Base-by-base conservation (phyloP, 1,140 invertebrate genomes). In the Ostrea edulis region DNA sequence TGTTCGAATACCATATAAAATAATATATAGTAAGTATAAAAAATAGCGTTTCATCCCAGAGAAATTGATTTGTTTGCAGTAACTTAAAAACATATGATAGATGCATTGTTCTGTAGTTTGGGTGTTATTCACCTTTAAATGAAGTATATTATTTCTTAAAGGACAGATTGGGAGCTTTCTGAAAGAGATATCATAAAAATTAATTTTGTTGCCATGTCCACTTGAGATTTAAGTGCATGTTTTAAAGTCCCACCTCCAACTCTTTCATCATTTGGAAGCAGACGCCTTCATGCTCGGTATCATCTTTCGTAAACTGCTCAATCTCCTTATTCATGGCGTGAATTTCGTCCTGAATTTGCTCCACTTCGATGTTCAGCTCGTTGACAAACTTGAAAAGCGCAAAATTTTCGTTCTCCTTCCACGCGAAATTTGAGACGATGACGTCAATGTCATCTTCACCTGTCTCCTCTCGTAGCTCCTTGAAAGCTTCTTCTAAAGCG, bases 371-470 rank as follows among this genome's bases (percentile, higher is more conserved):
- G 92, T 97, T 98, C 14, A 98, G 95, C 93, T 98, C 97, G 92
- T 98, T 98, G 2, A 98, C 97, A 92, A 98, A 98, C 94, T 97
- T 98, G 93, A 98, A 98, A 0, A 98, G 95, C 0, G 97, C 97
- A 94, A 98, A 98, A 95, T 98, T 98, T 92, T 98, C 97, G 92
- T 98, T 97, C 92, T 98, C 97, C 91, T 97, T 97, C 58, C 97
- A 96, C 11, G 97, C 96, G 94, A 97, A 98, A 90, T 97, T 96
- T 8, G 96, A 96, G 8, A 97, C 96, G 44, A 98, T 95, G 29
- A 96, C 96, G 85, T 97, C 96, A 1, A 97, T 96, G 91, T 98
- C 96, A 29, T 96, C 95, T 93, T 98, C 97, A 0, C 96, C 96
- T 91, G 96, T 95, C 86, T 94, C 95, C 87, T 92, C 95, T 91